Percentiles rank a stretch among this genome's conserved stretches.
Conservation (phyloP, 2,888 invertebrate genomes). For the Ischnura elegans region DNA sequence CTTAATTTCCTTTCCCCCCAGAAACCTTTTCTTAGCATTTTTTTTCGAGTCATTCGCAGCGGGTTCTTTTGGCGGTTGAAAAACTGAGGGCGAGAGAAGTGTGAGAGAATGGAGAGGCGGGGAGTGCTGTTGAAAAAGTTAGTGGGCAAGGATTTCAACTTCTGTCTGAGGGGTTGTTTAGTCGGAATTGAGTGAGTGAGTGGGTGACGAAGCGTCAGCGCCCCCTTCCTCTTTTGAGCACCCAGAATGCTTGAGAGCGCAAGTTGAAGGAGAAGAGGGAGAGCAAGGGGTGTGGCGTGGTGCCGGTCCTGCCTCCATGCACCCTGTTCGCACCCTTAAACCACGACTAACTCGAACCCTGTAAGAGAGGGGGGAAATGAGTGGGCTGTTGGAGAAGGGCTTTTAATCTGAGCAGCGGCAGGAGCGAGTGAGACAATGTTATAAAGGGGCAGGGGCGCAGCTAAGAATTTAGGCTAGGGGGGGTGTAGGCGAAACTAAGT, state of each 20-base stretch:
- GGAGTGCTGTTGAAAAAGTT: background rate
- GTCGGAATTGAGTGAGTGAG: background rate
- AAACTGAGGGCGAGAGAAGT: background rate
- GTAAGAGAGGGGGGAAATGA: background rate
- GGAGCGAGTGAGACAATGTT: too few relatives aligned
- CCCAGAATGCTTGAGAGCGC: background rate
- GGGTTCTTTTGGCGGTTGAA: background rate
- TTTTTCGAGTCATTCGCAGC: background rate
- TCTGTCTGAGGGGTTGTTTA: background rate
- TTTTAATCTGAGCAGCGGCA: background rate
- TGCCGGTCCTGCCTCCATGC: background rate
- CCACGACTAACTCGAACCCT: too few relatives aligned
- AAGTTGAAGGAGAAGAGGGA: background rate
- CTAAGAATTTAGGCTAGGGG: too few relatives aligned
- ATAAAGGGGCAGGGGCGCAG: too few relatives aligned
- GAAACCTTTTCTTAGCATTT: background rate
- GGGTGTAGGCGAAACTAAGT: background rate
- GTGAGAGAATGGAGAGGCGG: background rate
- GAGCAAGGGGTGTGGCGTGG: background rate
- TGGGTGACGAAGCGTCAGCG: background rate
- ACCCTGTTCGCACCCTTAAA: too few relatives aligned
- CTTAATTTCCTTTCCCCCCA: background rate
- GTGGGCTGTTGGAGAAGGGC: background rate
- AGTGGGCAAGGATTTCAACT: background rate
- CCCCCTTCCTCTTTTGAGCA: background rate